Percentiles rank a stretch among this genome's conserved stretches.
Conservation (phyloP, 35 echinoderm and acorn worm genomes). For the Apostichopus californicus region DNA sequence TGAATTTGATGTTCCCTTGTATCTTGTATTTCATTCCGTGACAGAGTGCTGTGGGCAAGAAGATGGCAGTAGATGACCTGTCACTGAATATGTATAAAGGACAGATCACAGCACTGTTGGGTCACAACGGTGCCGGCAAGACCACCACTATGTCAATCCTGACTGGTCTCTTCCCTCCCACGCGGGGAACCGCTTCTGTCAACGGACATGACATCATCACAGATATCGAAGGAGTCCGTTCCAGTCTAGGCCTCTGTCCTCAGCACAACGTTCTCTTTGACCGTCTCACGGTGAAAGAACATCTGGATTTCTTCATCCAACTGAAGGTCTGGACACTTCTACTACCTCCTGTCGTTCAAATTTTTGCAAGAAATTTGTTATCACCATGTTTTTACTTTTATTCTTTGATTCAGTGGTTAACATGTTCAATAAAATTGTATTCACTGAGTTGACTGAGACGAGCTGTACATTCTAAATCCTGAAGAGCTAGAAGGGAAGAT, state of each 20-base stretch:
- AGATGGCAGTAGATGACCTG: slow-evolving; percentile 94
- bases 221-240: slow-evolving; percentile 77
- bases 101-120: slow-evolving; percentile 94
- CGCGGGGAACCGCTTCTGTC: slow-evolving; percentile 71
- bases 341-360: not conserved
- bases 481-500: too few species aligned
- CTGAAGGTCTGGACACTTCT: slow-evolving; percentile 70
- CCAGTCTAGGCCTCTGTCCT: slow-evolving; percentile 91
- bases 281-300: slow-evolving; percentile 92
- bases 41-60: slow-evolving; percentile 95
- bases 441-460: too few species aligned
- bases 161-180: slow-evolving; percentile 95
- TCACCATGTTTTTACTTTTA: too few species aligned
- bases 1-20: too few species aligned
- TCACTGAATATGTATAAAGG: slow-evolving; percentile 93
- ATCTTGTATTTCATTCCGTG: too few species aligned
- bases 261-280: slow-evolving; percentile 99
- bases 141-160: slow-evolving; percentile 99
- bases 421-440: too few species aligned
- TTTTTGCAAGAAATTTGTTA: too few species aligned
- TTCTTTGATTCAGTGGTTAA: too few species aligned
- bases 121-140: slow-evolving; percentile 98
- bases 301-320: slow-evolving; percentile 93
- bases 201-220: slow-evolving; percentile 76
- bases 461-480: too few species aligned